These are phyloP conservation scores for Teinopalpus imperialis DNA, from an alignment of 2,888 invertebrate species.

Conservation along the genomic window DNA sequence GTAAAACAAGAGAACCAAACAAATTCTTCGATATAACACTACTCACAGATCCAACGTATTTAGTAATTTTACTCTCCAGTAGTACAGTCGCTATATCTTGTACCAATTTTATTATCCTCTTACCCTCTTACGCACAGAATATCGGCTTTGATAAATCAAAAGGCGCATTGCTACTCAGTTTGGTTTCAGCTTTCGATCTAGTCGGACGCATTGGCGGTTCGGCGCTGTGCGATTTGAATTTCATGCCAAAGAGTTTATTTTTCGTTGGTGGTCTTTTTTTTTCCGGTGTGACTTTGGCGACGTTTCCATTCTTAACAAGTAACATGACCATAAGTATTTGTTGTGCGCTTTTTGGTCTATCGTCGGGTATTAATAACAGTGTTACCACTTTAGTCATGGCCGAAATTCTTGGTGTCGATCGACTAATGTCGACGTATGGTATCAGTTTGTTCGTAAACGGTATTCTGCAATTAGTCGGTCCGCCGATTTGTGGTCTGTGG, in stretches of 20 bases:
- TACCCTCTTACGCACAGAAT: slow-evolving; percentile 88
- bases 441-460: slow-evolving; percentile 94
- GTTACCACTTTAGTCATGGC: slow-evolving; percentile 94
- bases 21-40: slow-evolving; percentile 89
- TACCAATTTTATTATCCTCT: slow-evolving; percentile 92
- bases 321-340: slow-evolving; percentile 85
- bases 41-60: slow-evolving; percentile 88
- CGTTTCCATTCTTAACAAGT: slow-evolving; percentile 85
- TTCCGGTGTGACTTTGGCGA: slow-evolving; percentile 88
- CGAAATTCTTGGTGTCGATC: slow-evolving; percentile 91
- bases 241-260: slow-evolving; percentile 90
- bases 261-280: slow-evolving; percentile 90
- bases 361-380: slow-evolving; percentile 92
- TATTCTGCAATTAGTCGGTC: slow-evolving; percentile 89
- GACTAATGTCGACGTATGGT: slow-evolving; percentile 92
- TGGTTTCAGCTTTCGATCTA: slow-evolving; percentile 90
- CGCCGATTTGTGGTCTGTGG: slow-evolving; percentile 90
- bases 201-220: slow-evolving; percentile 93
- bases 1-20: slow-evolving; percentile 59
- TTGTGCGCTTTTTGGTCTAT: slow-evolving; percentile 89
- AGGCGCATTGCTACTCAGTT: slow-evolving; percentile 88
- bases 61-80: slow-evolving; percentile 91
- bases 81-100: slow-evolving; percentile 94
- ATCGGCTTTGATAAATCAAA: slow-evolving; percentile 87
- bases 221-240: slow-evolving; percentile 88